Evolutionary conservation across 2,113 vertebrate species (phyloP), one percentile per base, ranked within the genome.

Genomic region (Hippocampus guttulatus): DNA sequence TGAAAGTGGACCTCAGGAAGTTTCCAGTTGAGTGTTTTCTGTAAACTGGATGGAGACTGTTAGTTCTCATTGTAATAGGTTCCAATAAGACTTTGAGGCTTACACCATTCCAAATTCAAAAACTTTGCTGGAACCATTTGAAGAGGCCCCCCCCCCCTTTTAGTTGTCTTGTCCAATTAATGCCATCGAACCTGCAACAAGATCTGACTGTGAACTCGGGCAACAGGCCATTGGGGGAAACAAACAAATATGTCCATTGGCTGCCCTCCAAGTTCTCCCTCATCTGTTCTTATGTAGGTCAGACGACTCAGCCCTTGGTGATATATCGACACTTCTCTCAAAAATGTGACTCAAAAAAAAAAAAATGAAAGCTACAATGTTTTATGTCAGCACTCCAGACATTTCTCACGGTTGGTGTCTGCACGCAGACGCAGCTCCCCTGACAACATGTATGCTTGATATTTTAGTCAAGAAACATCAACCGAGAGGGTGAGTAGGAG

Each of bases 261-360:
- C 81, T 80, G 61, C 16, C 15, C 15, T 72, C 76, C 81, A 86
- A 18, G 12, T 72, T 74, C 72, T 80, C 69, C 55, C 75, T 70
- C 71, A 80, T 84, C 77, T 81, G 62, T 64, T 74, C 38, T 69
- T 85, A 89, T 88, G 75, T 88, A 88, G 84, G 84, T 89, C 87
- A 88, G 76, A 76, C 60, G 86, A 84, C 78, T 81, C 52, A 67
- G 82, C 73, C 68, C 64, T 74, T 51, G 27, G 23, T 16, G 47
- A 67, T 33, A 20, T 33, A 67, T 67, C 27, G 33, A 54, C 16
- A 25, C 23, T 67, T 51, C 3, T 45, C 65, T 58, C 14, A n/a
- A 45, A 79, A 58, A 69, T 57, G 33, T 25, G 20, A 33, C 52
- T 25, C 64, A 10, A 74, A 60, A 54, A 27, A 5, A 25, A 58